Evolutionary conservation across 2,113 vertebrate genomes (phyloP), one percentile per base, ranked within the genome.

Genomic region (Cyphomyrus plagiostoma): DNA sequence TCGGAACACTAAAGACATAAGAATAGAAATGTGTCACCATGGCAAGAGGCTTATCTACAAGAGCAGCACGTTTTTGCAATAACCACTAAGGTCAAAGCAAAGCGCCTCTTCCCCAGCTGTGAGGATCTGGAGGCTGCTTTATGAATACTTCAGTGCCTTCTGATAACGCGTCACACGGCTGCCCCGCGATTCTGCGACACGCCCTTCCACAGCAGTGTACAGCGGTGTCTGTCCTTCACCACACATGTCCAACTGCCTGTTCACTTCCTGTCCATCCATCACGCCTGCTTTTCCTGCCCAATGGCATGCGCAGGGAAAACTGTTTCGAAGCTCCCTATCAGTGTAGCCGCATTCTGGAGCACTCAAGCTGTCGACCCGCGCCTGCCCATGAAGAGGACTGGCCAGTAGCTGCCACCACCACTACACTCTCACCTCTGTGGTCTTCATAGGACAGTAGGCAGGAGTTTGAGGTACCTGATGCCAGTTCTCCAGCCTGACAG

Each of bases 231-330:
- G 42, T 46, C n/a, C 46, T 39, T 19, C 30, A 26, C n/a, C 88
- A 45, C 48, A 30, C 30, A 19, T 89, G 70, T 42, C 66, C 30
- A 26, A 46, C 2, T 26, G 62, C 45, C 49, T 83, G 85, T 46
- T 56, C 39, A 80, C n/a, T 48, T 13, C 50, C 13, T 26, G 39
- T 82, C 91, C 92, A 94, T 95, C 93, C 93, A 94, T 96, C 95
- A 94, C 89, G 93, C 90, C 91, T 92, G 94, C 94, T 93, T 94
- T 95, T 95, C 94, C 93, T 95, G 94, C 92, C 94, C 93, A 91
- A 92, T 94, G 91, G 91, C 89, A 90, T 92, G 93, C 92, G 94
- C 91, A 93, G 94, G 94, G 94, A 94, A 95, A 96, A 94, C 94
- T 94, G 94, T 95, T 95, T 95, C 92, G 93, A 94, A 92, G 94